A percentile compares a stretch with the other conserved stretches of the same genome.
phyloP scores from a whole-genome alignment of 1,140 invertebrate species.

The Carposina sasakii region DNA sequence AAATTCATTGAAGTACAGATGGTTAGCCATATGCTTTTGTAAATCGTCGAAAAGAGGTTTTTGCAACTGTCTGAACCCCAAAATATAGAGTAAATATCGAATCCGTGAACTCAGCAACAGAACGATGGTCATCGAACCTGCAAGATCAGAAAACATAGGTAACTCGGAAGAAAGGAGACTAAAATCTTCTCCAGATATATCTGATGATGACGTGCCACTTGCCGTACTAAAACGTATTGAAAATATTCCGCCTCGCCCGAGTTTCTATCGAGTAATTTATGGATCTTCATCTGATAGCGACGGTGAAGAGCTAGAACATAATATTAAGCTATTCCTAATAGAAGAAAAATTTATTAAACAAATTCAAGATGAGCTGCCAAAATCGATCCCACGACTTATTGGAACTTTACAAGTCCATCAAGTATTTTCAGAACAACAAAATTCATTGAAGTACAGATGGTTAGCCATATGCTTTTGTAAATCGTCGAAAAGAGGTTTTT shows the following conservation, averaged over 20 bases:
- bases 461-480: conserved; percentile 17
- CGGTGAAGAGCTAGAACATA: background rate
- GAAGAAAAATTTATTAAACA: conserved; percentile 5
- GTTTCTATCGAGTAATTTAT: background rate
- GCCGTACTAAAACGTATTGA: background rate
- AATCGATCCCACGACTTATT: background rate
- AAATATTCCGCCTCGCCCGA: background rate
- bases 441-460: conserved; percentile 10
- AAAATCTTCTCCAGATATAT: background rate
- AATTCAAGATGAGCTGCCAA: background rate
- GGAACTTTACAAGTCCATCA: conserved; percentile 21
- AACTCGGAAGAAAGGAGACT: background rate
- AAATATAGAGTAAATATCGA: too few relatives aligned
- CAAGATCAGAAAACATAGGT: background rate
- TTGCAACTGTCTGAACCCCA: background rate
- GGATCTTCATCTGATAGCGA: background rate
- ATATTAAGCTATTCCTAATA: conserved; percentile 11
- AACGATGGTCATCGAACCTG: background rate
- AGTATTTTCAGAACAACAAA: conserved; percentile 4
- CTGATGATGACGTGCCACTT: background rate
- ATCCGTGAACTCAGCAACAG: too few relatives aligned
- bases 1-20: conserved; percentile 10
- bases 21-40: conserved; percentile 18
- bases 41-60: background rate
- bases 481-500: background rate